Evolutionary conservation across 1,140 invertebrate genomes (phyloP).

Genomic region (Planococcus citri): DNA sequence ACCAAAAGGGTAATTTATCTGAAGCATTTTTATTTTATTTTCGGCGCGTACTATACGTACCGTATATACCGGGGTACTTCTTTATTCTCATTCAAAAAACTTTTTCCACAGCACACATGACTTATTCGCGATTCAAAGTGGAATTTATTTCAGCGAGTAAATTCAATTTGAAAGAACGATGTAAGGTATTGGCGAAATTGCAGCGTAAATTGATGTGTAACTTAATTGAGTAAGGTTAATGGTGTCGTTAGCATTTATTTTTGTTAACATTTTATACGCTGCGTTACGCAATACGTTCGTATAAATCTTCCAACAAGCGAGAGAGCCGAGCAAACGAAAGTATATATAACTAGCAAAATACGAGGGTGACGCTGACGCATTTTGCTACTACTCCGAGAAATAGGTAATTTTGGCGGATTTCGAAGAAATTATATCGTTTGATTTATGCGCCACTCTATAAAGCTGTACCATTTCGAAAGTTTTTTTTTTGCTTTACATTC

Average conservation of each 20-base stretch:
- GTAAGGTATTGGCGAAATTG: not conserved
- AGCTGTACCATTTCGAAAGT: too few species aligned
- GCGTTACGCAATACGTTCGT: not conserved
- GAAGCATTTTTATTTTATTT: not conserved
- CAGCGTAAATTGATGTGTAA: not conserved
- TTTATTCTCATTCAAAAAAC: not conserved
- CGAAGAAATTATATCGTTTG: not conserved
- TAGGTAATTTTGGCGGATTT: not conserved
- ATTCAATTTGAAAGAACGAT: not conserved
- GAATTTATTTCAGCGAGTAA: not conserved
- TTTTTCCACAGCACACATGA: constrained; percentile 6
- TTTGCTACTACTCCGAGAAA: not conserved
- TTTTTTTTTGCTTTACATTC: too few species aligned
- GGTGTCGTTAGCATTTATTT: constrained; percentile 7
- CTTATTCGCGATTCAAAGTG: not conserved
- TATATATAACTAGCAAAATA: too few species aligned
- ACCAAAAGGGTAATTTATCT: constrained; percentile 1
- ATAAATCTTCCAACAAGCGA: not conserved
- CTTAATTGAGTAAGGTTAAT: not conserved
- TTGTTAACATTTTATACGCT: not conserved
- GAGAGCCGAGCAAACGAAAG: not conserved
- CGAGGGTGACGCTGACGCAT: too few species aligned
- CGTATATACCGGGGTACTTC: not conserved
- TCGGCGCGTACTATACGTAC: not conserved
- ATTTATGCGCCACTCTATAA: not conserved